phyloP scores from a whole-genome alignment of 2,797 vertebrate genomes.

The Sebastes hubbsi region DNA sequence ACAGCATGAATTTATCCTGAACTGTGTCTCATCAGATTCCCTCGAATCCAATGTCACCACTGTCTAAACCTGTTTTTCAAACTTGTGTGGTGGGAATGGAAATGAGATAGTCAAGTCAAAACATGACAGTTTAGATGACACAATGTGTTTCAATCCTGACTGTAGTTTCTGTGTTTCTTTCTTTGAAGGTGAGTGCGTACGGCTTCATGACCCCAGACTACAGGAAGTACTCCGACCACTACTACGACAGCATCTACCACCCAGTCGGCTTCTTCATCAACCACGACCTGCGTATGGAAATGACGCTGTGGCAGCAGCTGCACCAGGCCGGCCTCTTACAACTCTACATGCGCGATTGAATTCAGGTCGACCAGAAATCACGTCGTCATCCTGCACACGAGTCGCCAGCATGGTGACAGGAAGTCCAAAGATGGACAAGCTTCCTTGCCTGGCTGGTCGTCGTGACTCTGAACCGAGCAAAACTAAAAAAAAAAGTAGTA shows the following conservation, averaged over 20 bases:
- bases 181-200: constrained; percentile 82
- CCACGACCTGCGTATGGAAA: constrained; percentile 82
- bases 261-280: constrained; percentile 78
- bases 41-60: background rate
- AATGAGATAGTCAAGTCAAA: background rate
- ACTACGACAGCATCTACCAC: constrained; percentile 70
- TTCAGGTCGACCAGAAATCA: too few relatives aligned
- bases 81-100: background rate
- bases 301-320: constrained; percentile 82
- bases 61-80: background rate
- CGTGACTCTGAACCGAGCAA: background rate
- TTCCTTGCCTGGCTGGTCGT: background rate
- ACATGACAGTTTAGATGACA: too few relatives aligned
- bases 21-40: background rate
- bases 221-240: constrained; percentile 81
- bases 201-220: constrained; percentile 86
- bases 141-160: background rate
- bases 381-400: background rate
- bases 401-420: fast-evolving
- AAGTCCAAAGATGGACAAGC: background rate
- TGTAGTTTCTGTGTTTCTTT: background rate
- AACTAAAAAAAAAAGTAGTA: background rate
- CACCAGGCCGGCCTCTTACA: constrained; percentile 71
- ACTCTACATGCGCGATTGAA: constrained; percentile 76
- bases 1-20: background rate